phyloP scores from a whole-genome alignment of 1,140 invertebrate species.

The Akabosia matsudoensis region DNA sequence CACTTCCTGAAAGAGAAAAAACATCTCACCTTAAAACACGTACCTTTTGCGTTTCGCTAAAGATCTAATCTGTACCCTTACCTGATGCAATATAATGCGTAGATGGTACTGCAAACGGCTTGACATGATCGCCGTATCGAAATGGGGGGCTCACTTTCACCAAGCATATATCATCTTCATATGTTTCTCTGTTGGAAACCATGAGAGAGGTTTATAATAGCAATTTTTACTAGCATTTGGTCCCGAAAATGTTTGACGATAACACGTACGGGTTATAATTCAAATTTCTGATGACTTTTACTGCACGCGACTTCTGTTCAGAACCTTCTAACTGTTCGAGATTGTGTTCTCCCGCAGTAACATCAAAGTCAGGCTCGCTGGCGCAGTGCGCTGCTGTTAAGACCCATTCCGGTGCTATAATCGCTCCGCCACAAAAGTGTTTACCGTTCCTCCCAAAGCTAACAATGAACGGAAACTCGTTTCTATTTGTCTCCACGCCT shows the following conservation, averaged over 20 bases:
- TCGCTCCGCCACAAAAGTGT: constrained; percentile 11
- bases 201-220: no score
- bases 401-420: neutral
- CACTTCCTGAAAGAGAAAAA: neutral
- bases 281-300: constrained; percentile 53
- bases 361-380: constrained; percentile 7
- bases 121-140: neutral
- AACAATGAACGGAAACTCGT: constrained; percentile 22
- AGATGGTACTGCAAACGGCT: neutral
- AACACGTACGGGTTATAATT: constrained; percentile 53
- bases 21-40: no score
- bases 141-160: constrained; percentile 16
- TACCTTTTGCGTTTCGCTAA: no score
- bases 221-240: no score
- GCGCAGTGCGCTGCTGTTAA: constrained; percentile 19
- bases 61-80: neutral
- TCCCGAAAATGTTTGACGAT: no score
- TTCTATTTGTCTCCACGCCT: neutral
- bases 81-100: constrained; percentile 6
- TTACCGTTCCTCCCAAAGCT: neutral
- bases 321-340: constrained; percentile 49
- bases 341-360: constrained; percentile 51
- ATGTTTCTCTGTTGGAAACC: neutral
- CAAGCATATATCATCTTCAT: constrained; percentile 12
- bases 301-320: constrained; percentile 54